Evolutionary conservation across 2,888 invertebrate species (phyloP).

Genomic region (Ophioninae sp.): DNA sequence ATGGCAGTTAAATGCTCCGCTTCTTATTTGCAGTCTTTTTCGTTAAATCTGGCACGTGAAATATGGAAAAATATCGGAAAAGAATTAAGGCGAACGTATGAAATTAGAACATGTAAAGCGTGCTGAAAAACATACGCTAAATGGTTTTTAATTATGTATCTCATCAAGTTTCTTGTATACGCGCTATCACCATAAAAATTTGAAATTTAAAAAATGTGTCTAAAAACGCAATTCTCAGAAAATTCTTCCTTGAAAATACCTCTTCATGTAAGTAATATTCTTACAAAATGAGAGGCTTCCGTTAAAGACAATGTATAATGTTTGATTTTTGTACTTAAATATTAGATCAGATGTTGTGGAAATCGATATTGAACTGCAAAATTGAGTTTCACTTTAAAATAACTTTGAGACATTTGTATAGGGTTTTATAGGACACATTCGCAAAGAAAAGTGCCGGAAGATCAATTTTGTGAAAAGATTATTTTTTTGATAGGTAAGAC

Average conservation of each 20-base stretch:
- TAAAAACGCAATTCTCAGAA: too few relatives aligned
- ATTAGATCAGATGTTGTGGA: not conserved
- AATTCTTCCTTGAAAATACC: not conserved
- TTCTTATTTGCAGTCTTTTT: conserved; percentile 48
- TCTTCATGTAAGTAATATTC: conserved; percentile 21
- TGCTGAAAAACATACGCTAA: not conserved
- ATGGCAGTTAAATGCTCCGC: conserved; percentile 67
- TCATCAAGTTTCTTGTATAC: not conserved
- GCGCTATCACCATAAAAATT: not conserved
- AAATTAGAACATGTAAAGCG: not conserved
- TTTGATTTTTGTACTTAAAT: not conserved
- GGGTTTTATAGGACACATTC: not conserved
- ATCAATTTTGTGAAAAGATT: not conserved
- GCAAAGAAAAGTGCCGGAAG: not conserved
- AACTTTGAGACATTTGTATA: not conserved
- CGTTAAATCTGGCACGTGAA: conserved; percentile 35
- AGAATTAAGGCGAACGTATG: conserved; percentile 49
- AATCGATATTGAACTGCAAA: not conserved
- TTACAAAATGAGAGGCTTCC: conserved; percentile 33
- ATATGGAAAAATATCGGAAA: conserved; percentile 8
- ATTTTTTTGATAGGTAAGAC: not conserved
- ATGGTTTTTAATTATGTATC: not conserved
- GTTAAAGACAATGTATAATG: not conserved
- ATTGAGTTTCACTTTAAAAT: not conserved
- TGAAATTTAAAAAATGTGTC: not conserved